phyloP scores from a whole-genome alignment of 2,888 invertebrate genomes.

The Hemicrepidius hirtus region DNA sequence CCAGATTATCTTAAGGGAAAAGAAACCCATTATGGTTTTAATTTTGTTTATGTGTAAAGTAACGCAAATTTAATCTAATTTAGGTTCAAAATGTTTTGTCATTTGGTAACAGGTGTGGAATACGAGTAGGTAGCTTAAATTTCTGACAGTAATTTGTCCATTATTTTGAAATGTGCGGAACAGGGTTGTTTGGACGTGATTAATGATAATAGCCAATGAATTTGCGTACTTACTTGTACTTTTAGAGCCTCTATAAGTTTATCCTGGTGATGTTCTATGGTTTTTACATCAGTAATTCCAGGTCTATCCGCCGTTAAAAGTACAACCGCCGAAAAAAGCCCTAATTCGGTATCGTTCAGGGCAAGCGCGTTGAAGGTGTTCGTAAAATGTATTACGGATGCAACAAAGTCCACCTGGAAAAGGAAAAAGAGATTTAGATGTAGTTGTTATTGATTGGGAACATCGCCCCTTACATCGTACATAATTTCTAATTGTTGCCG shows the following conservation, averaged over 20 bases:
- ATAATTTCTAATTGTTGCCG: constrained; percentile 89
- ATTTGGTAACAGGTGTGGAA: constrained; percentile 10
- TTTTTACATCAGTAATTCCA: constrained; percentile 86
- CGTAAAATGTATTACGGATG: constrained; percentile 88
- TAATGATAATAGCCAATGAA: not conserved
- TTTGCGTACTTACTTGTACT: constrained; percentile 76
- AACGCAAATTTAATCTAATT: too few species aligned
- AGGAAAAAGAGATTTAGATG: constrained; percentile 26
- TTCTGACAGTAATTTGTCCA: constrained; percentile 16
- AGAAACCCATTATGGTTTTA: too few species aligned
- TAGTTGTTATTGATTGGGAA: constrained; percentile 29
- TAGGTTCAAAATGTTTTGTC: too few species aligned
- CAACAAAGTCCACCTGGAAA: constrained; percentile 87
- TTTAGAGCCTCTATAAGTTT: constrained; percentile 91
- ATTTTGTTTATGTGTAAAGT: too few species aligned
- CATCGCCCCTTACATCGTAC: constrained; percentile 84
- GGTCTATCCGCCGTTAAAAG: constrained; percentile 87
- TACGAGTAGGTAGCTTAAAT: not conserved
- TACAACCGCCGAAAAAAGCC: constrained; percentile 90
- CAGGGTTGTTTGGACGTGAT: constrained; percentile 2
- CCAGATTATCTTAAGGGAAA: too few species aligned
- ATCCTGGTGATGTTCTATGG: constrained; percentile 86
- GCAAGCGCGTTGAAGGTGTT: constrained; percentile 83
- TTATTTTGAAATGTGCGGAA: constrained; percentile 13
- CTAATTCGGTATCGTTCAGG: constrained; percentile 92